Evolutionary conservation across 2,113 vertebrate genomes (phyloP).

Genomic region (Zapornia atra): DNA sequence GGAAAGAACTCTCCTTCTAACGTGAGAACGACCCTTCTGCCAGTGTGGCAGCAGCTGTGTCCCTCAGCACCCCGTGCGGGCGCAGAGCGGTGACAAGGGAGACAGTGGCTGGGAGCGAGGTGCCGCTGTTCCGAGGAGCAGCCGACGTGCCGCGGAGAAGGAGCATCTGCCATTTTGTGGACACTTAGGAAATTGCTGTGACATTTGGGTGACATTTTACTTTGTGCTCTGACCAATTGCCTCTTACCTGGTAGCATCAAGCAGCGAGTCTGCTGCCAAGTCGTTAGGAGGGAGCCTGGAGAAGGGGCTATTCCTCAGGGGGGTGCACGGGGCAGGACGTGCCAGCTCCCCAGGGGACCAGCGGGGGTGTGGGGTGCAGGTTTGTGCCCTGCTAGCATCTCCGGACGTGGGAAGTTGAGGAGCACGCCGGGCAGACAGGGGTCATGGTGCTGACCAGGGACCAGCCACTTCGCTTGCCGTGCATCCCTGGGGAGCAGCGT

Average conservation of each 20-base stretch:
- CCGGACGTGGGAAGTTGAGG: no score
- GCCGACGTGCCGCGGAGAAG: fast-evolving
- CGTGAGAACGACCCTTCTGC: fast-evolving
- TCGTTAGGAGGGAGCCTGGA: not conserved
- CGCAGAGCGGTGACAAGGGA: fast-evolving
- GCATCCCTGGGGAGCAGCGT: fast-evolving
- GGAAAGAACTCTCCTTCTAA: not conserved
- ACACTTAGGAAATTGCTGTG: slow-evolving; percentile 3
- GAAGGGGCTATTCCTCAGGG: not conserved
- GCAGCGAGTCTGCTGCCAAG: not conserved
- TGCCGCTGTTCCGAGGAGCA: not conserved
- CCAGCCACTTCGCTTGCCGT: not conserved
- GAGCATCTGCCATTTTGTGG: slow-evolving; percentile 14
- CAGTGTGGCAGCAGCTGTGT: fast-evolving
- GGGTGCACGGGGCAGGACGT: fast-evolving
- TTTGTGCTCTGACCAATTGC: not conserved
- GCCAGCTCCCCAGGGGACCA: not conserved
- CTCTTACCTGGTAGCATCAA: not conserved
- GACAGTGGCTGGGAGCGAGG: fast-evolving
- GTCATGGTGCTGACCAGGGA: not conserved
- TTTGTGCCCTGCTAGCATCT: fast-evolving
- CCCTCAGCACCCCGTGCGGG: not conserved
- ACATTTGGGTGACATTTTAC: slow-evolving; percentile 53
- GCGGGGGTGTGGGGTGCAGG: not conserved
- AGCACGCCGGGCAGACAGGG: fast-evolving